Conservation (phyloP, 1,140 invertebrate species). For the Diorhabda sublineata region DNA sequence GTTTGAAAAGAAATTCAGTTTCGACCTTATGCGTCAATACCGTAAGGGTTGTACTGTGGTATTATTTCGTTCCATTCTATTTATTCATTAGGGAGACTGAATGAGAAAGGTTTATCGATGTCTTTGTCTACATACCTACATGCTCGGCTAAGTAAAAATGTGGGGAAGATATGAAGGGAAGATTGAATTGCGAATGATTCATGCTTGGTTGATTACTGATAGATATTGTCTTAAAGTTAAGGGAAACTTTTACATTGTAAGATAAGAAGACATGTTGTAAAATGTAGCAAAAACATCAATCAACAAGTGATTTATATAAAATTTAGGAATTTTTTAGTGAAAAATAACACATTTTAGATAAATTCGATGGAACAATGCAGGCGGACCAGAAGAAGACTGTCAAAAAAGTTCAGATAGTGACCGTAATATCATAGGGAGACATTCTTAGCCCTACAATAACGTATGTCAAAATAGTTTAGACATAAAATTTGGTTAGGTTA, state of each 20-base stretch:
- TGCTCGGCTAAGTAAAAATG: conserved; percentile 2
- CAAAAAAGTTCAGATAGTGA: no score
- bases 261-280: not conserved
- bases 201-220: not conserved
- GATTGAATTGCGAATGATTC: not conserved
- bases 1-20: not conserved
- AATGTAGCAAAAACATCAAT: no score
- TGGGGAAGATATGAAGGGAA: not conserved
- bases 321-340: no score
- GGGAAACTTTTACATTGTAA: not conserved
- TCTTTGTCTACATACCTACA: conserved; percentile 2
- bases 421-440: no score
- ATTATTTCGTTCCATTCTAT: not conserved
- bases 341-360: no score
- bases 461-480: no score
- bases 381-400: no score
- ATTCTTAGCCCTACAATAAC: no score
- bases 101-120: not conserved
- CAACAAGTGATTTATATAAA: no score
- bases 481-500: no score
- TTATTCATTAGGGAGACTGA: not conserved
- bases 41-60: not conserved
- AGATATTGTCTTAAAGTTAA: not conserved
- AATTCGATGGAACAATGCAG: no score
- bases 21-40: not conserved